Conservation (phyloP, 1,140 invertebrate genomes). For the Bombyx mori region ASM3026992v2 NC_085109.1:9552001-9552500, state of each 20-base stretch:
- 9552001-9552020: slow-evolving; percentile 75
- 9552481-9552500: slow-evolving; percentile 68
- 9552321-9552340: slow-evolving; percentile 5
- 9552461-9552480: slow-evolving; percentile 61
- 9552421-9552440: slow-evolving; percentile 51
- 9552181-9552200: slow-evolving; percentile 62
- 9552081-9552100: slow-evolving; percentile 78
- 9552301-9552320: slow-evolving; percentile 25
- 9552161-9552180: slow-evolving; percentile 54
- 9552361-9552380: slow-evolving; percentile 15
- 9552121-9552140: slow-evolving; percentile 65
- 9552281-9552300: slow-evolving; percentile 75
- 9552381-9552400: slow-evolving; percentile 33
- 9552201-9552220: slow-evolving; percentile 56
- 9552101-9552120: slow-evolving; percentile 76
- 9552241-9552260: slow-evolving; percentile 62
- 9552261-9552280: slow-evolving; percentile 56
- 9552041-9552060: slow-evolving; percentile 78
- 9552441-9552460: slow-evolving; percentile 63
- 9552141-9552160: slow-evolving; percentile 54
- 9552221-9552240: slow-evolving; percentile 51
- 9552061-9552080: slow-evolving; percentile 82
- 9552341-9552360: slow-evolving; percentile 32
- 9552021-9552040: slow-evolving; percentile 78
- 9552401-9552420: slow-evolving; percentile 52